These are phyloP conservation scores for Brotogeris chrysoptera DNA, from an alignment of 2,797 vertebrate species.

Conservation along the genomic window DNA sequence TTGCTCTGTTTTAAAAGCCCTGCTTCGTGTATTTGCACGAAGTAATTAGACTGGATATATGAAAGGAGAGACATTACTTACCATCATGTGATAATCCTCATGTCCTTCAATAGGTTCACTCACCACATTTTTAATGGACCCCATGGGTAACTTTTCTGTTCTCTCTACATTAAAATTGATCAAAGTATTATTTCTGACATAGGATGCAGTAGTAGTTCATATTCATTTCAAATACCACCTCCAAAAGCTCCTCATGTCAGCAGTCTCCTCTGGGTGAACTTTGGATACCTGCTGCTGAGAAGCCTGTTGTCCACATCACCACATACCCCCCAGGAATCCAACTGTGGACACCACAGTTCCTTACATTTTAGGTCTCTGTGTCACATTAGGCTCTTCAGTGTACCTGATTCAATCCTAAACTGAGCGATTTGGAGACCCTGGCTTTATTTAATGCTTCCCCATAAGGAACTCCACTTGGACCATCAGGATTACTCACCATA, in stretches of 20 bases:
- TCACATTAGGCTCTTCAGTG: neutral
- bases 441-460: neutral
- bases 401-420: neutral
- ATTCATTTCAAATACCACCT: neutral
- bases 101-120: slow-evolving; percentile 97
- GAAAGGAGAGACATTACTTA: slow-evolving; percentile 67
- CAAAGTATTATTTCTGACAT: slow-evolving; percentile 28
- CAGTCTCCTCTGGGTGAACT: neutral
- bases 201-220: neutral
- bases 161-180: slow-evolving; percentile 85
- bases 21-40: neutral
- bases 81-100: slow-evolving; percentile 99
- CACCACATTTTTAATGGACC: slow-evolving; percentile 99
- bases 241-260: neutral
- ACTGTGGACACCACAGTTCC: neutral
- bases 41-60: neutral
- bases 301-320: neutral
- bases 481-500: neutral
- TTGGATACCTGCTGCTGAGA: neutral
- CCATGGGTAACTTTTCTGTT: slow-evolving; percentile 99
- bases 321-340: neutral
- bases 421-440: neutral
- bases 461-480: rapidly evolving
- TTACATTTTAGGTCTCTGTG: neutral
- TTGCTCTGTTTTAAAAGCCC: neutral